These are phyloP conservation scores for Hylomyscus alleni DNA, from an alignment of 2,797 vertebrate genomes.

Conservation along the genomic window DNA sequence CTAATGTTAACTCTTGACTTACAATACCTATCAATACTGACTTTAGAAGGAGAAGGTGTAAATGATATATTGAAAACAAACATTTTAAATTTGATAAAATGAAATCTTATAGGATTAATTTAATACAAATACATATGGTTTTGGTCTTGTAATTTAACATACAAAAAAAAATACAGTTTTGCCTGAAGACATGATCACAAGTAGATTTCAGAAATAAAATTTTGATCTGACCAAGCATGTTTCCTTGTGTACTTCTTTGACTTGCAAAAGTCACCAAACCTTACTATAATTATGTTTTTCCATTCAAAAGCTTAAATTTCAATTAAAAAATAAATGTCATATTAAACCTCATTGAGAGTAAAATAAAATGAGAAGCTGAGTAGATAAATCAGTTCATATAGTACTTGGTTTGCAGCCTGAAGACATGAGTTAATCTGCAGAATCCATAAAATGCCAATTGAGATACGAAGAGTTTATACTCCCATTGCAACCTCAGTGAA, in stretches of 20 bases:
- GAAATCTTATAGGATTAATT: background rate
- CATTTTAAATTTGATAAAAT: background rate
- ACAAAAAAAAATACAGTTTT: slow-evolving; percentile 31
- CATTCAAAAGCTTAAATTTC: background rate
- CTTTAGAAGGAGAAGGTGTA: slow-evolving; percentile 7
- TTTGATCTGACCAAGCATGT: background rate
- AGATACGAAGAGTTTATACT: background rate
- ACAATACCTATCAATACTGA: background rate
- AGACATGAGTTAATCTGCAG: background rate
- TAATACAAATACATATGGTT: slow-evolving; percentile 25
- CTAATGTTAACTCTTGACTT: slow-evolving; percentile 5
- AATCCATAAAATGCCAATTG: background rate
- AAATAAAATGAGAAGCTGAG: background rate
- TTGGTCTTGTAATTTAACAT: background rate
- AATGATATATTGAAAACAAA: background rate
- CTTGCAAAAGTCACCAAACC: background rate
- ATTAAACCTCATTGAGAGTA: background rate
- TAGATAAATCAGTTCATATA: background rate
- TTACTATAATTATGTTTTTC: background rate
- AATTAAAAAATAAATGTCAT: slow-evolving; percentile 10
- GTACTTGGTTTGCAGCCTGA: background rate
- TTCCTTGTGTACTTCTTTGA: background rate
- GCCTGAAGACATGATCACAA: background rate
- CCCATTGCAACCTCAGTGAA: rapidly evolving
- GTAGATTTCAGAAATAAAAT: slow-evolving; percentile 39